Evolutionary conservation across 2,797 vertebrate genomes (phyloP).

Genomic region (Anas capensis): DNA sequence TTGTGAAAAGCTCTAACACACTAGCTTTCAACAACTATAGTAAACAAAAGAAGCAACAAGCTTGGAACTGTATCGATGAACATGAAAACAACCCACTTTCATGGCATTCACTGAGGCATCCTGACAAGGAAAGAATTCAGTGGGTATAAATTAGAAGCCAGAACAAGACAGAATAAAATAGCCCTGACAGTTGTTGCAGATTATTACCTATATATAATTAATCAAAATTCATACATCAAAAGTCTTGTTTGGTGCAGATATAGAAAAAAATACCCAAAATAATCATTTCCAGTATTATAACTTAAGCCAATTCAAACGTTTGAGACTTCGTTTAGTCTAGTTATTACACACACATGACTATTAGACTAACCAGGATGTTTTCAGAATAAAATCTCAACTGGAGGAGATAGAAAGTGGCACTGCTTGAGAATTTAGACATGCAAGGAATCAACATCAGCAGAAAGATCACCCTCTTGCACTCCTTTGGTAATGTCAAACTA

Average conservation of each 20-base stretch:
- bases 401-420: not conserved
- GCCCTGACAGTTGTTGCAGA: not conserved
- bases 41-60: rapidly evolving
- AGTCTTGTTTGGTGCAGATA: not conserved
- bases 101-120: not conserved
- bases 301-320: not conserved
- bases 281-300: not conserved
- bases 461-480: not conserved
- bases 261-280: not conserved
- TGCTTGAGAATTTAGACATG: not conserved
- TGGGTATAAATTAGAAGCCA: not conserved
- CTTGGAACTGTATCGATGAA: not conserved
- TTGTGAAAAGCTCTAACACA: not conserved
- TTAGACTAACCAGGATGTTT: not conserved
- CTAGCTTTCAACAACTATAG: not conserved
- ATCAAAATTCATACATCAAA: not conserved
- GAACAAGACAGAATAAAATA: not conserved
- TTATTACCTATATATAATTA: not conserved
- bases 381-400: not conserved
- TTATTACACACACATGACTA: not conserved
- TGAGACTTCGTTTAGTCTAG: not conserved
- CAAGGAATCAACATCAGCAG: not conserved
- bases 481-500: not conserved
- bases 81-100: not conserved
- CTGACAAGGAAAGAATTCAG: not conserved